phyloP scores from a whole-genome alignment of 2,888 invertebrate species.

The Macrosiphum euphorbiae region DNA sequence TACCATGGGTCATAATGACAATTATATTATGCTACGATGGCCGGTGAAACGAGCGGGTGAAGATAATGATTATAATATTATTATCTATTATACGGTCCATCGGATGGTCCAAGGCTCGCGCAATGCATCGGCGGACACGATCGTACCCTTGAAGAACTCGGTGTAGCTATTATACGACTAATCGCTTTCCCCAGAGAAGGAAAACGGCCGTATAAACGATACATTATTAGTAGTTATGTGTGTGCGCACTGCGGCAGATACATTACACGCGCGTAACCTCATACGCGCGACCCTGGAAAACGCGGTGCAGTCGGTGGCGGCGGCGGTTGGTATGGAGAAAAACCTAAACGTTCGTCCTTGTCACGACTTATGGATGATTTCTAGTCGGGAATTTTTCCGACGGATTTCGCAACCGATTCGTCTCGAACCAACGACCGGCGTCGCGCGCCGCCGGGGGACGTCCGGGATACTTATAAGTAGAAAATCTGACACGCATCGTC shows the following conservation, averaged over 20 bases:
- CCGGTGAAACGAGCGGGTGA: not conserved
- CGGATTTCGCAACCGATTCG: slow-evolving; percentile 53
- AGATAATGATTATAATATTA: not conserved
- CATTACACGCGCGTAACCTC: slow-evolving; percentile 46
- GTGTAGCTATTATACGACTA: not conserved
- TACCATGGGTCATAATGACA: not conserved
- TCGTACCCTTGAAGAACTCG: slow-evolving; percentile 42
- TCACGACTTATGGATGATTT: slow-evolving; percentile 48
- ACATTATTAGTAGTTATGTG: not conserved
- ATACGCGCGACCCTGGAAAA: slow-evolving; percentile 51
- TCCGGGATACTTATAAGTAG: slow-evolving; percentile 53
- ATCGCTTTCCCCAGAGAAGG: slow-evolving; percentile 48
- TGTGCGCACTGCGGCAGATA: not conserved
- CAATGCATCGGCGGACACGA: slow-evolving; percentile 33
- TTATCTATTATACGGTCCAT: slow-evolving; percentile 34
- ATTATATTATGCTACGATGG: not conserved
- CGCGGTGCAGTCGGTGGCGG: not conserved
- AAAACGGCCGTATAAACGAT: not conserved
- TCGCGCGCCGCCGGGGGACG: slow-evolving; percentile 30
- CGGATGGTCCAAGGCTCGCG: slow-evolving; percentile 62
- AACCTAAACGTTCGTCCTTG: slow-evolving; percentile 45
- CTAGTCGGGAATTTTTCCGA: slow-evolving; percentile 46
- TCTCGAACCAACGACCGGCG: slow-evolving; percentile 43
- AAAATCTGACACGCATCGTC: slow-evolving; percentile 57
- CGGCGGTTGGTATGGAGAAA: not conserved